These are phyloP conservation scores for Hermaeophaga mercurialis DNA, from an alignment of 2,888 invertebrate genomes.

Conservation along the genomic window DNA sequence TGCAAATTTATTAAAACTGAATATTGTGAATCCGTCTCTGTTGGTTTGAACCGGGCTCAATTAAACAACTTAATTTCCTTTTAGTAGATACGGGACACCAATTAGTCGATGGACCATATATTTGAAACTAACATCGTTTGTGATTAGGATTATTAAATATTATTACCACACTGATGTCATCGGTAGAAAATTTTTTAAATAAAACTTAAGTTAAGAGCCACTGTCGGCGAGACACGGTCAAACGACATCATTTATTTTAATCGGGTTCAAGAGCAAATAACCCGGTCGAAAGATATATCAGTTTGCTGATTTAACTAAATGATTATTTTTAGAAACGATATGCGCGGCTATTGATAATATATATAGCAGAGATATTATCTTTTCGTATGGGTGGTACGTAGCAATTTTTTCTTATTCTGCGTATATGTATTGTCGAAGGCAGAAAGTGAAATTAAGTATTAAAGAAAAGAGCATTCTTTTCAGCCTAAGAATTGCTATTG, in stretches of 20 bases:
- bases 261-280: constrained; percentile 4
- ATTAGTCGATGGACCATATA: background rate
- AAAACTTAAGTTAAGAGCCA: too few relatives aligned
- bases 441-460: too few relatives aligned
- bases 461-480: too few relatives aligned
- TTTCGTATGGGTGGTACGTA: too few relatives aligned
- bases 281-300: background rate
- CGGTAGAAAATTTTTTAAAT: constrained; percentile 7
- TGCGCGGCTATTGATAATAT: background rate
- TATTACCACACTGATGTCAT: constrained; percentile 9
- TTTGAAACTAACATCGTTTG: background rate
- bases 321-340: background rate
- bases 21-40: too few relatives aligned
- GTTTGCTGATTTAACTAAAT: background rate
- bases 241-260: constrained; percentile 6
- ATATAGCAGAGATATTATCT: too few relatives aligned
- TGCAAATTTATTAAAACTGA: too few relatives aligned
- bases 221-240: background rate
- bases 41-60: background rate
- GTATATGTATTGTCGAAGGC: too few relatives aligned
- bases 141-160: background rate
- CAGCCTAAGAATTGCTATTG: too few relatives aligned
- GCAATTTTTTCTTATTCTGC: too few relatives aligned
- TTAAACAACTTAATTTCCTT: background rate
- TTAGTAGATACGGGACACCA: background rate